Evolutionary conservation across 2,888 invertebrate species (phyloP).

Genomic region (Gerris lacustris): DNA sequence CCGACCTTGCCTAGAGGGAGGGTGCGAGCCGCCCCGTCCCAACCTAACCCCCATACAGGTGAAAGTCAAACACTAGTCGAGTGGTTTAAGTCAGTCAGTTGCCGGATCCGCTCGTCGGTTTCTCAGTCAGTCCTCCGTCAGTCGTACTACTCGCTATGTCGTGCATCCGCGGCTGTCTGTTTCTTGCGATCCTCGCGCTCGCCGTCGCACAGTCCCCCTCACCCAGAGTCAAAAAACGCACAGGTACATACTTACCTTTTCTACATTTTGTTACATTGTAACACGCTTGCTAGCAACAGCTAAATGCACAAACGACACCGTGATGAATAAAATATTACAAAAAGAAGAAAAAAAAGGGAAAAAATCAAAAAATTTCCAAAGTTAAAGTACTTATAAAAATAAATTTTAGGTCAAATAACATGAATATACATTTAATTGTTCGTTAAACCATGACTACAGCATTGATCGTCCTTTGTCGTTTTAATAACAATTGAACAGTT

Average conservation of each 20-base stretch:
- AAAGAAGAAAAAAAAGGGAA: too few species aligned
- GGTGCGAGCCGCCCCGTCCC: background rate
- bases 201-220: background rate
- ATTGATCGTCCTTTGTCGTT: too few species aligned
- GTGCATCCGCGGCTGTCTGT: slow-evolving; percentile 5
- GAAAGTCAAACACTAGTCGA: slow-evolving; percentile 1
- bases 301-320: too few species aligned
- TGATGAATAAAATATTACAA: too few species aligned
- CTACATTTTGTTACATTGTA: too few species aligned
- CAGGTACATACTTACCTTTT: background rate
- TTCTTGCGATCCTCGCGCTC: background rate
- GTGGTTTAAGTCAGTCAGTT: background rate
- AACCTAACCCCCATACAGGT: background rate
- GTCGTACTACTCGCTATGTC: background rate
- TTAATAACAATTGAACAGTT: too few species aligned
- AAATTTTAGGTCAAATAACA: too few species aligned
- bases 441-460: too few species aligned
- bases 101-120: background rate
- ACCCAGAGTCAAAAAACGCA: background rate
- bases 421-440: too few species aligned
- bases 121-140: background rate
- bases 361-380: too few species aligned
- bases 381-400: too few species aligned
- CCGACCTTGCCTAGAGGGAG: background rate
- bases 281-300: too few species aligned